phyloP scores from a whole-genome alignment of 30 jellyfish, hydroid and myxozoan species.

The Pelagia noctiluca region DNA sequence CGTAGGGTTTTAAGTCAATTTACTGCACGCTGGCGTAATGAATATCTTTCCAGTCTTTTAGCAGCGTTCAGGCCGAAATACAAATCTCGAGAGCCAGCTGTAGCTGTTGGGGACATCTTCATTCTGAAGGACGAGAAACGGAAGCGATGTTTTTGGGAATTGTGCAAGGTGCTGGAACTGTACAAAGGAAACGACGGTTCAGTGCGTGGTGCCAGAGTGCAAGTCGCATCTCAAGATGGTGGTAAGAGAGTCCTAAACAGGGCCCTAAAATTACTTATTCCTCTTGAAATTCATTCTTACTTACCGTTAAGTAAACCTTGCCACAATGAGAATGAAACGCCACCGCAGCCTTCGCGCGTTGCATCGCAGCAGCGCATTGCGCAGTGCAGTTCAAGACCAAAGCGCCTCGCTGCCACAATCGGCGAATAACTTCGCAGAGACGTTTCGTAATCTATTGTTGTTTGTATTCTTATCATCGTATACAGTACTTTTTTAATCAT shows the following conservation, averaged over 20 bases:
- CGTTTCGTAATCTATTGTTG: neutral
- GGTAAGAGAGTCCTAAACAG: neutral
- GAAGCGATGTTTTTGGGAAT: slow-evolving; percentile 1
- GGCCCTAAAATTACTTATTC: neutral
- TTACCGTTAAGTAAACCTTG: neutral
- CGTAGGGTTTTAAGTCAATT: no score
- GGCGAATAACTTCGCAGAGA: no score
- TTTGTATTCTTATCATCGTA: neutral
- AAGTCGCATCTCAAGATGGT: neutral
- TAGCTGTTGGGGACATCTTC: neutral
- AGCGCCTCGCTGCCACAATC: no score
- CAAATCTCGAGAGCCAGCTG: neutral
- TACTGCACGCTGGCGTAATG: no score
- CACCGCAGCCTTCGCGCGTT: neutral
- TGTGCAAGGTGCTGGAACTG: no score
- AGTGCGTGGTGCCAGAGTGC: no score
- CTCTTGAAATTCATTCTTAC: neutral
- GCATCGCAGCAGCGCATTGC: neutral
- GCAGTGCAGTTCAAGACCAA: neutral
- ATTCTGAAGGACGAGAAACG: neutral
- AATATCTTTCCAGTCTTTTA: no score
- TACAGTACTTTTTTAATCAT: neutral
- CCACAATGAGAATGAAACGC: slow-evolving; percentile 2
- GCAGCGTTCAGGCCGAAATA: no score
- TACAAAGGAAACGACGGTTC: neutral